Evolutionary conservation across 1,140 invertebrate species (phyloP).

Genomic region (Pomphorhynchus laevis): DNA sequence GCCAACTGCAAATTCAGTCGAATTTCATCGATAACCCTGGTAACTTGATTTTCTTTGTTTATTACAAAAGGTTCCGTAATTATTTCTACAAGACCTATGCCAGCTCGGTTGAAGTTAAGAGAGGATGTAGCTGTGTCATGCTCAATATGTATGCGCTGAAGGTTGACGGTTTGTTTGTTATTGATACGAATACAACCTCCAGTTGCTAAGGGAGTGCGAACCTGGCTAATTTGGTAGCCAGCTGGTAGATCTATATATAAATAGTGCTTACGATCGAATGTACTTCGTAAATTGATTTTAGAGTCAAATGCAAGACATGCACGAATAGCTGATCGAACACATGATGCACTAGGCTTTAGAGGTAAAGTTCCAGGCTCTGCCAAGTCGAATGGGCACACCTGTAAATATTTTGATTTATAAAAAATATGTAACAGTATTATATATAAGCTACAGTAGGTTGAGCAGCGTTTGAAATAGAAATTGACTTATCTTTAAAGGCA

Average conservation of each 20-base stretch:
- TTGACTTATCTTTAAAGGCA: no score
- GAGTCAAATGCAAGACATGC: conserved; percentile 53
- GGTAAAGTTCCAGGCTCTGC: conserved; percentile 62
- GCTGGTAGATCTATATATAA: conserved; percentile 84
- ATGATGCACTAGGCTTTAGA: conserved; percentile 39
- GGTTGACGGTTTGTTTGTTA: conserved; percentile 24
- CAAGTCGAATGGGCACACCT: conserved; percentile 52
- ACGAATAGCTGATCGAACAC: conserved; percentile 46
- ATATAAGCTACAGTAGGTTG: no score
- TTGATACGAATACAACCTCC: conserved; percentile 43
- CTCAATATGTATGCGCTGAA: conserved; percentile 68
- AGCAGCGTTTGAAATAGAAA: no score
- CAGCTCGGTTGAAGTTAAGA: conserved; percentile 72
- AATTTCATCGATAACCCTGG: conserved; percentile 7
- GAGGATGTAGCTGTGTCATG: conserved; percentile 85
- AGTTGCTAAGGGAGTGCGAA: conserved; percentile 43
- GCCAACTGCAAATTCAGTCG: conserved; percentile 5
- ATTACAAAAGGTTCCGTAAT: conserved; percentile 82
- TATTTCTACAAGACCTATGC: conserved; percentile 60
- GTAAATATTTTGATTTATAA: no score
- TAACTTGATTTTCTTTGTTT: no score
- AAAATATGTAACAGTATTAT: no score
- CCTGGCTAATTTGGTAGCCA: conserved; percentile 92
- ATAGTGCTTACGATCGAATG: conserved; percentile 88
- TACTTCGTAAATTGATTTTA: conserved; percentile 35